Evolutionary conservation across 2,797 vertebrate genomes (phyloP).

Genomic region (Taenioides sp.): DNA sequence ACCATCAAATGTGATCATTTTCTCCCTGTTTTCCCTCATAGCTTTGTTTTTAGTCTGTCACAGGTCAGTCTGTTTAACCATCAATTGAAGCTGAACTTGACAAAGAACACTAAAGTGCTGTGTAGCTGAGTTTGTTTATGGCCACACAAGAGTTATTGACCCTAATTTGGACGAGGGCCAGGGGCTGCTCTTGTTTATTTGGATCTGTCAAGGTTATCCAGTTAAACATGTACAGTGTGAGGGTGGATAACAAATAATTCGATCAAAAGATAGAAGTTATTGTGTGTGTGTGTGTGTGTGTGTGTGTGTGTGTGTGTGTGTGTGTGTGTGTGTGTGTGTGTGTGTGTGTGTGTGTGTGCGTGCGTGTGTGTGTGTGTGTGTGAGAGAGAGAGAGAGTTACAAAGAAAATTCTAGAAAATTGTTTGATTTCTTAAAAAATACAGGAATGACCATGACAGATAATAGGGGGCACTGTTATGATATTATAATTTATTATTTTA

Average conservation of each 20-base stretch:
- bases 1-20: neutral
- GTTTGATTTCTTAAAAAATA: neutral
- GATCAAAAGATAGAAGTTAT: neutral
- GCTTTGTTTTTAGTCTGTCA: neutral
- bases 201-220: conserved; percentile 2
- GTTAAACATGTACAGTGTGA: neutral
- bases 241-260: neutral
- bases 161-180: conserved; percentile 11
- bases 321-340: no score
- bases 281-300: no score
- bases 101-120: conserved; percentile 17
- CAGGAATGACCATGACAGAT: neutral
- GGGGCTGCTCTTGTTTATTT: conserved; percentile 5
- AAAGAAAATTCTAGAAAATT: neutral
- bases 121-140: conserved; percentile 24
- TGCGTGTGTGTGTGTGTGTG: no score
- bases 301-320: no score
- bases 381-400: neutral
- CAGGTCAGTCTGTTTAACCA: conserved; percentile 13
- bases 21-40: neutral
- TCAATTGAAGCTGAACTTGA: conserved; percentile 8
- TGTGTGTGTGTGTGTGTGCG: no score
- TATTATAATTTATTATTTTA: neutral
- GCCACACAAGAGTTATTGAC: conserved; percentile 22
- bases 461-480: neutral